A percentile compares a stretch with the other conserved stretches of the same genome.
Evolutionary conservation across 2,888 invertebrate genomes (phyloP).

Genomic region (Ochropacha duplaris): DNA sequence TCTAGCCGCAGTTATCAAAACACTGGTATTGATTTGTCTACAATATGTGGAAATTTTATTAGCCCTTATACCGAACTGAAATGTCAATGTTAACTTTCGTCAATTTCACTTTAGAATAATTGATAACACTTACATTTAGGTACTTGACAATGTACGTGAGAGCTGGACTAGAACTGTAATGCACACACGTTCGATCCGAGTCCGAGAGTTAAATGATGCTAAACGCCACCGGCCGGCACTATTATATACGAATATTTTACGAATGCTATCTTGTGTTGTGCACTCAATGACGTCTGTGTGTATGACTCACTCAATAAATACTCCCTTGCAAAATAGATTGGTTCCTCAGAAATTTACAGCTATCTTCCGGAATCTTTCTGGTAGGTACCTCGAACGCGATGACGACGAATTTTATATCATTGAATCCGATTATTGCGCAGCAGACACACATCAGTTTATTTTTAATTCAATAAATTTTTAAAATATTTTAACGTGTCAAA

Average conservation of each 20-base stretch:
- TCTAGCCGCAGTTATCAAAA: too few relatives aligned
- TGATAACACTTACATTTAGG: not conserved
- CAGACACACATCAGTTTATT: too few relatives aligned
- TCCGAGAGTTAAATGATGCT: not conserved
- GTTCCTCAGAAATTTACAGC: not conserved
- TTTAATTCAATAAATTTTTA: too few relatives aligned
- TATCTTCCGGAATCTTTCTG: not conserved
- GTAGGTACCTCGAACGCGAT: not conserved
- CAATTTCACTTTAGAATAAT: not conserved
- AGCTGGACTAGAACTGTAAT: not conserved
- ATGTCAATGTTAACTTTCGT: not conserved
- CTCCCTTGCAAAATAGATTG: not conserved
- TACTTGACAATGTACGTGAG: not conserved
- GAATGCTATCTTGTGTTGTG: not conserved
- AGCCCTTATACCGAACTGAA: not conserved
- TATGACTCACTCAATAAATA: conserved; percentile 6
- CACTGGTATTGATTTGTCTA: too few relatives aligned
- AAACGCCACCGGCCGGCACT: not conserved
- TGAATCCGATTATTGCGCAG: not conserved
- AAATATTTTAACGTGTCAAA: too few relatives aligned
- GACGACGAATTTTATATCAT: not conserved
- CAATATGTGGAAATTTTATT: too few relatives aligned
- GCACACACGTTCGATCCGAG: not conserved
- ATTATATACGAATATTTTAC: conserved; percentile 4
- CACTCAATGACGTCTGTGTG: conserved; percentile 3